A percentile compares a stretch with the other conserved stretches of the same genome.
Evolutionary conservation across 2,113 vertebrate species (phyloP).

Genomic region (Theristicus caerulescens): DNA sequence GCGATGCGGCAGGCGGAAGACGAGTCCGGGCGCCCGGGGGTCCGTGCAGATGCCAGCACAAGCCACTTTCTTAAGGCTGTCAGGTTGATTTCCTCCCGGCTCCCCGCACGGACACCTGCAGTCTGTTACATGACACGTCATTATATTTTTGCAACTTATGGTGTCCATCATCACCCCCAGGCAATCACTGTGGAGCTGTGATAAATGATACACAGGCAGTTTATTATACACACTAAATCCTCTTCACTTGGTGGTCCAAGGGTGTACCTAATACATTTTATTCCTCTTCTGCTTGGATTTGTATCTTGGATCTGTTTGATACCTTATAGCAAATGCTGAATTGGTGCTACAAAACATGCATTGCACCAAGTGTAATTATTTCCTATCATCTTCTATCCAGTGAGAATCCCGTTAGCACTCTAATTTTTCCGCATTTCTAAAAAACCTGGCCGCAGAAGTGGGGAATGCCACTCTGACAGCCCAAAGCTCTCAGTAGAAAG

Average conservation of each 20-base stretch:
- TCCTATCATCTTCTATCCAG: background rate
- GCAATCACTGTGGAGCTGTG: background rate
- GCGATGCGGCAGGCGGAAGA: background rate
- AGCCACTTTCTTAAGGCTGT: background rate
- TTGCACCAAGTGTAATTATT: background rate
- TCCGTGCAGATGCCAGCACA: background rate
- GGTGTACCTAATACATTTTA: background rate
- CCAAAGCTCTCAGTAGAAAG: background rate
- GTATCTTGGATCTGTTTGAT: background rate
- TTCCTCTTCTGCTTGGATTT: background rate
- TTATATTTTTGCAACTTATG: background rate
- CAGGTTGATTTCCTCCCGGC: background rate
- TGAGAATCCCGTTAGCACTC: background rate
- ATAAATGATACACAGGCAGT: constrained; percentile 4
- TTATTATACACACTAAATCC: constrained; percentile 22
- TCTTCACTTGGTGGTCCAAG: background rate
- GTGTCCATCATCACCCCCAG: constrained; percentile 49
- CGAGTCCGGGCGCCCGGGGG: background rate
- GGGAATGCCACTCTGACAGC: background rate
- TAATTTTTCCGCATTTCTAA: background rate
- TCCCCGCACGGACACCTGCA: constrained; percentile 15
- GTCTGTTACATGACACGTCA: constrained; percentile 34
- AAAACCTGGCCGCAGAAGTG: background rate
- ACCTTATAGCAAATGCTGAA: accelerated
- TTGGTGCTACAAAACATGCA: background rate